Conservation (phyloP, 2,888 invertebrate species). For the Hypsopygia costalis region DNA sequence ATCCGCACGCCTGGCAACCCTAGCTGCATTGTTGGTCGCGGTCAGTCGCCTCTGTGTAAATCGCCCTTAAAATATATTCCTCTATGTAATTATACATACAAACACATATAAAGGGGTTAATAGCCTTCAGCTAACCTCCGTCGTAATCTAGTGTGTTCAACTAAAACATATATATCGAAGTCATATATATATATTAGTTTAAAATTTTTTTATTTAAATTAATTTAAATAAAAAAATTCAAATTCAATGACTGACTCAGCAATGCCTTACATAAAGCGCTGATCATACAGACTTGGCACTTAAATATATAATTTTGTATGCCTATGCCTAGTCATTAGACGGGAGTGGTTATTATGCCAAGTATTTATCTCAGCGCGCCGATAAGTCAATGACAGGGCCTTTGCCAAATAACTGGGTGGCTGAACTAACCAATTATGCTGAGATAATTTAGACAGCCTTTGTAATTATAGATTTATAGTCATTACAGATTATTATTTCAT, state of each 20-base stretch:
- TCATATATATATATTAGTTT: no score
- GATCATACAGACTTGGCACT: no score
- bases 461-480: slow-evolving; percentile 1
- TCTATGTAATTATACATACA: not conserved
- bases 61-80: slow-evolving; percentile 3
- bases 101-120: no score
- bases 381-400: slow-evolving; percentile 3
- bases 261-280: no score
- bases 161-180: no score
- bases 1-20: no score
- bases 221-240: no score
- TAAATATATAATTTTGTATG: no score
- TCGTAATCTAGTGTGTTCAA: no score
- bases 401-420: not conserved
- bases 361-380: slow-evolving; percentile 2
- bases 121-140: not conserved
- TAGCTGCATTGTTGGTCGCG: no score
- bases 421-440: not conserved
- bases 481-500: not conserved
- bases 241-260: no score
- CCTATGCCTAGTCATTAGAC: slow-evolving; percentile 1
- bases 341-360: slow-evolving; percentile 6
- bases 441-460: not conserved
- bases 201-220: no score
- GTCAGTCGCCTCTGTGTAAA: slow-evolving; percentile 5